A percentile compares a stretch with the other conserved stretches of the same genome.
Conservation (phyloP, 2,888 invertebrate genomes). For the Luperina testacea region DNA sequence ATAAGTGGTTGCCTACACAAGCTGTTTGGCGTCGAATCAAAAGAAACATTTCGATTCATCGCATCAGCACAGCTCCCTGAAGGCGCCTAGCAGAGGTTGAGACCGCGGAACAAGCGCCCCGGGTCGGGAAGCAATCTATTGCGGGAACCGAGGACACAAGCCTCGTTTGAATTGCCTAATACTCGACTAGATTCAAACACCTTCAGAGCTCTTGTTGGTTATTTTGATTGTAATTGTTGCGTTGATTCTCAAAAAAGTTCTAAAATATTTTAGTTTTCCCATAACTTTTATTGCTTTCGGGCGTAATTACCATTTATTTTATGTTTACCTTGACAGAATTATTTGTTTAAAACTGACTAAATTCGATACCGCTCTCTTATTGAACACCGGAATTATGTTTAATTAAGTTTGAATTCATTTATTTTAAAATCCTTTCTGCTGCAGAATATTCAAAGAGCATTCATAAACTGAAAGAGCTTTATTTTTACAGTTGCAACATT, state of each 20-base stretch:
- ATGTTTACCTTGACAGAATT: not conserved
- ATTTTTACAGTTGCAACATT: constrained; percentile 39
- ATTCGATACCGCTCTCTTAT: not conserved
- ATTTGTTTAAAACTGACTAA: not conserved
- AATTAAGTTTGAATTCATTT: not conserved
- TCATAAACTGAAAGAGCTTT: constrained; percentile 5
- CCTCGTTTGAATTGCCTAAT: constrained; percentile 63
- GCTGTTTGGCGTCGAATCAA: constrained; percentile 67
- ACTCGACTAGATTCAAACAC: constrained; percentile 7
- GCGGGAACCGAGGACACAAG: constrained; percentile 56
- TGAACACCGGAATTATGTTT: not conserved
- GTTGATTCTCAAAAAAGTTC: not conserved
- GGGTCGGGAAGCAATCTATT: constrained; percentile 75
- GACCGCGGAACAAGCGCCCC: constrained; percentile 66
- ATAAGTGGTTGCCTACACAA: constrained; percentile 55
- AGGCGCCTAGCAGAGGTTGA: constrained; percentile 59
- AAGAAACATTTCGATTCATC: constrained; percentile 69
- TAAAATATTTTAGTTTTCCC: not conserved
- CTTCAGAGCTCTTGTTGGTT: not conserved
- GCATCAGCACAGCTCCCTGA: constrained; percentile 67
- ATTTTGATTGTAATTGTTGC: too few species aligned
- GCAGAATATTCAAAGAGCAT: constrained; percentile 27
- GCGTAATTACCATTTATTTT: not conserved
- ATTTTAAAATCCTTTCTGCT: constrained; percentile 6
- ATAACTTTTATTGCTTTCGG: not conserved